A percentile compares a stretch with the other conserved stretches of the same genome.
These are phyloP conservation scores for Monodelphis domestica DNA, from an alignment of 2,797 vertebrate genomes.

Conservation along the genomic window DNA sequence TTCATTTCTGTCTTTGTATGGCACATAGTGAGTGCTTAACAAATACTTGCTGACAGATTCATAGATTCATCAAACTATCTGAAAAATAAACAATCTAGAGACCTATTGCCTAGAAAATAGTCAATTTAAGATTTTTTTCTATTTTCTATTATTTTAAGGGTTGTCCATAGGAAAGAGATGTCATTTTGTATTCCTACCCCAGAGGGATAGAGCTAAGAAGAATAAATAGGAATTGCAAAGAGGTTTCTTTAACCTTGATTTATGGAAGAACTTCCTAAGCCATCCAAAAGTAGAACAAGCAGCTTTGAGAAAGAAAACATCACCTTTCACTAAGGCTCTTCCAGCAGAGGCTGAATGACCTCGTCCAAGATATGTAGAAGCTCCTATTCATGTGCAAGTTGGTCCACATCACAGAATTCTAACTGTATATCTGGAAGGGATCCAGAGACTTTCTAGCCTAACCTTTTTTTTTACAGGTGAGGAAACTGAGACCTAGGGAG, in stretches of 20 bases:
- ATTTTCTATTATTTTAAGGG: not conserved
- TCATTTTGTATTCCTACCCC: too few species aligned
- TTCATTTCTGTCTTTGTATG: too few species aligned
- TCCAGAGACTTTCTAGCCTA: not conserved
- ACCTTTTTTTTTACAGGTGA: not conserved
- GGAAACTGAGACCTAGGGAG: not conserved
- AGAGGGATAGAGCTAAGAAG: not conserved
- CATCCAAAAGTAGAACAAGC: not conserved
- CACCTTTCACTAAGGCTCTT: not conserved
- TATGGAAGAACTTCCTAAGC: not conserved
- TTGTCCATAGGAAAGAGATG: too few species aligned
- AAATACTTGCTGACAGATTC: not conserved
- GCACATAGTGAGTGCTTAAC: not conserved
- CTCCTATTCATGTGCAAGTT: not conserved
- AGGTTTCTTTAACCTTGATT: not conserved
- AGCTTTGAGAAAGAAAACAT: not conserved
- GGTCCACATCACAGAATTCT: not conserved
- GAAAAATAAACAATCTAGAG: not conserved
- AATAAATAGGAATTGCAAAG: not conserved
- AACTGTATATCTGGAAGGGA: not conserved
- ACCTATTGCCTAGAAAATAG: not conserved
- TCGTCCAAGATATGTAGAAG: not conserved
- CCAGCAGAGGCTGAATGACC: not conserved
- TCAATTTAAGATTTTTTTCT: not conserved
- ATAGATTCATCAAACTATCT: not conserved